phyloP scores from a whole-genome alignment of 2,113 vertebrate genomes.

The Centropus unirufus region DNA sequence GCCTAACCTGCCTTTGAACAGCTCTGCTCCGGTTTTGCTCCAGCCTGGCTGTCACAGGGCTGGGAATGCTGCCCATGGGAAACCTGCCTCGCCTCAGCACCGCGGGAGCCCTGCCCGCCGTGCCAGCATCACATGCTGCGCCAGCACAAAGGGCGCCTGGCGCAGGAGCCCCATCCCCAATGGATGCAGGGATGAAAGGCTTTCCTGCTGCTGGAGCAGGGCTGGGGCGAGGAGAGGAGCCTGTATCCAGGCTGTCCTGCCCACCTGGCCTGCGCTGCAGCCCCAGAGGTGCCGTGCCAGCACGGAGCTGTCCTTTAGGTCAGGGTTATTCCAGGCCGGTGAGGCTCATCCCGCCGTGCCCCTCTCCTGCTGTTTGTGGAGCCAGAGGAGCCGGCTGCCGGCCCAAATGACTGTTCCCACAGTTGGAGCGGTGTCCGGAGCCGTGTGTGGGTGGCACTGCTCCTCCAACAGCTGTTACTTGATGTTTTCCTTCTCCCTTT shows the following conservation, averaged over 20 bases:
- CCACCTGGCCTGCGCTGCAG: not conserved
- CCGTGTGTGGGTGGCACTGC: constrained; percentile 46
- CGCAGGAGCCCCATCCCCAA: accelerated
- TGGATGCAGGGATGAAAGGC: not conserved
- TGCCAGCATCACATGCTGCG: constrained; percentile 1
- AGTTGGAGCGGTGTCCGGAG: constrained; percentile 8
- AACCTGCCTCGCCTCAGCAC: not conserved
- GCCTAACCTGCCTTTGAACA: accelerated
- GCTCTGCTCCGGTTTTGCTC: not conserved
- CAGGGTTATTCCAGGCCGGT: not conserved
- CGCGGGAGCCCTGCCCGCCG: not conserved
- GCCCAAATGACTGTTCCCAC: not conserved
- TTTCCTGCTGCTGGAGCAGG: not conserved
- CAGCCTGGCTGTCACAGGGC: accelerated
- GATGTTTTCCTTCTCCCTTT: constrained; percentile 15
- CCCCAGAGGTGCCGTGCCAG: no score
- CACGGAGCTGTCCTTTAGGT: not conserved
- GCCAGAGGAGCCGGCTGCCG: not conserved
- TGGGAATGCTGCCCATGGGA: constrained; percentile 42
- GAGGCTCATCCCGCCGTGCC: accelerated
- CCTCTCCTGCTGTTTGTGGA: not conserved
- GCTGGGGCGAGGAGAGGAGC: not conserved
- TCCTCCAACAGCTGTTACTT: constrained; percentile 39
- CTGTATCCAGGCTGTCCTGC: accelerated
- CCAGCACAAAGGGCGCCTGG: not conserved